phyloP scores from a whole-genome alignment of 2,888 invertebrate species.

The Pycnomerus fuliginosus region DNA sequence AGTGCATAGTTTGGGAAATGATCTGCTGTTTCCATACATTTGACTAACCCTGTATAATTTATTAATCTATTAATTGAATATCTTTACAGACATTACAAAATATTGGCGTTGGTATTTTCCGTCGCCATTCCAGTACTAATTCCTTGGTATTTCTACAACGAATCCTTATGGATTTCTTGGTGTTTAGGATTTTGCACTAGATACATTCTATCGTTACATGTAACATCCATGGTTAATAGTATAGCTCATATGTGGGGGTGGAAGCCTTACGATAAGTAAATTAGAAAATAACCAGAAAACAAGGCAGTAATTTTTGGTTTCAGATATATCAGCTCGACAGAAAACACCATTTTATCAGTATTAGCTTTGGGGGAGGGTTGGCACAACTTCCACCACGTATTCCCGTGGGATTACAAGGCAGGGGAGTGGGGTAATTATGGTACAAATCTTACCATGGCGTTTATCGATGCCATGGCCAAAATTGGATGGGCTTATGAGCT shows the following conservation, averaged over 20 bases:
- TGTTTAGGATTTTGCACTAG: too few species aligned
- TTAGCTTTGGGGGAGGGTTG: constrained; percentile 77
- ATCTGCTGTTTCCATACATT: too few species aligned
- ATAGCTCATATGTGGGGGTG: constrained; percentile 81
- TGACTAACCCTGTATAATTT: too few species aligned
- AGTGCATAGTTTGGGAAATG: too few species aligned
- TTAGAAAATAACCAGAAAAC: too few species aligned
- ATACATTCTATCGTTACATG: constrained; percentile 75
- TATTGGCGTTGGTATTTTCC: constrained; percentile 58
- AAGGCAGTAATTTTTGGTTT: constrained; percentile 51
- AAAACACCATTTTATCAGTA: constrained; percentile 68
- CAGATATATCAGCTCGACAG: constrained; percentile 70
- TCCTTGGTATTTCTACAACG: constrained; percentile 68
- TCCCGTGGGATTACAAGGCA: constrained; percentile 85
- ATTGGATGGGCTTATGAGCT: constrained; percentile 87
- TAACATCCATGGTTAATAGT: constrained; percentile 86
- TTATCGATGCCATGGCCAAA: constrained; percentile 79
- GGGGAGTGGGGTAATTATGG: constrained; percentile 74
- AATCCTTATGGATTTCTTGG: constrained; percentile 71
- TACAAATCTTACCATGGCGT: constrained; percentile 71
- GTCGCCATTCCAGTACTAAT: constrained; percentile 75
- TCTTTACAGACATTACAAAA: constrained; percentile 46
- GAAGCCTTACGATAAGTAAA: constrained; percentile 74
- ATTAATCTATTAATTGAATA: too few species aligned
- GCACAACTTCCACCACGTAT: constrained; percentile 86